phyloP scores from a whole-genome alignment of 2,888 invertebrate species.

The Schizotus pectinicornis region DNA sequence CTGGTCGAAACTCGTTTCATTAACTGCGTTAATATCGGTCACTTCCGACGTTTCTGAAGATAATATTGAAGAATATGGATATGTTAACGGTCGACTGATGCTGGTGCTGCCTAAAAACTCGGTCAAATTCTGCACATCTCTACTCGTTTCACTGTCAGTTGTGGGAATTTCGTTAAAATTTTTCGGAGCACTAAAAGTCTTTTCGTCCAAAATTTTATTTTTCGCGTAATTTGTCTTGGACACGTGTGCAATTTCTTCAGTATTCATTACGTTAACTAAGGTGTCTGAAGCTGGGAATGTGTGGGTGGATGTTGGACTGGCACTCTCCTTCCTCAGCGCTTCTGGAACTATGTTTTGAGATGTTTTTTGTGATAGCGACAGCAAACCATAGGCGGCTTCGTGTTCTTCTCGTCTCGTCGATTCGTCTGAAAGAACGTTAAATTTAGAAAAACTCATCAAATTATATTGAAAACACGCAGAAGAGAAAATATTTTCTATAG shows the following conservation, averaged over 20 bases:
- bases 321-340: conserved; percentile 16
- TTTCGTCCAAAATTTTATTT: conserved; percentile 55
- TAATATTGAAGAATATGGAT: conserved; percentile 63
- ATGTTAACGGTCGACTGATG: conserved; percentile 70
- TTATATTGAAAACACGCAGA: no score
- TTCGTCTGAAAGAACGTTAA: conserved; percentile 71
- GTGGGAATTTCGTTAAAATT: background rate
- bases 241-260: conserved; percentile 55
- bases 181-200: conserved; percentile 14
- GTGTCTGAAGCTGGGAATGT: conserved; percentile 30
- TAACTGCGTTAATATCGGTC: conserved; percentile 37
- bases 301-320: conserved; percentile 41
- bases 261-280: conserved; percentile 45
- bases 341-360: conserved; percentile 40
- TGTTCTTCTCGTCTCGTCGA: conserved; percentile 79
- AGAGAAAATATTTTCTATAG: no score
- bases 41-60: conserved; percentile 5
- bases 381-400: conserved; percentile 82
- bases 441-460: no score
- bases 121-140: conserved; percentile 39
- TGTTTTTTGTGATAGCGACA: conserved; percentile 72
- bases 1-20: conserved; percentile 41
- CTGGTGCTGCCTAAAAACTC: conserved; percentile 56
- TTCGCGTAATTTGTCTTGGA: conserved; percentile 56
- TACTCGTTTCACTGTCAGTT: background rate